Base-by-base conservation (phyloP, 37 sponge, comb jelly and placozoan genomes). In the Chondrilla cf. caribensis region DNA sequence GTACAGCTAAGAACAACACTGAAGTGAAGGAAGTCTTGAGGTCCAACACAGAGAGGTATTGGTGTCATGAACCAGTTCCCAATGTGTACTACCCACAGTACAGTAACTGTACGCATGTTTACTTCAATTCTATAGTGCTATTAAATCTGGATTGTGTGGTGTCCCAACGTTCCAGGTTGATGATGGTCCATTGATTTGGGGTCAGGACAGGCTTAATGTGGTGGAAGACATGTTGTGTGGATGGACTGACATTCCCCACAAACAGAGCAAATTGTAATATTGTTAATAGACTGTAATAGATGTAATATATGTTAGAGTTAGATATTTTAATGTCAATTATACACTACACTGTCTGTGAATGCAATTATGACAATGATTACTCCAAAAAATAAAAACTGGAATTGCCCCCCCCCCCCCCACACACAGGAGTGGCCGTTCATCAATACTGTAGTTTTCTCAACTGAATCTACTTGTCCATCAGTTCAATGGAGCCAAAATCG, bases 161-260 rank as follows among this genome's bases (percentile, higher is more conserved):
- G 92, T 89, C 0, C 97, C 97, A 2, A 83, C 76, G 18, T 97
- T 91, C 81, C 90, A 89, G 60, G 95, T 97, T 31, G 89, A 97
- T 51, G 82, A 81, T n/a, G 88, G 93, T 19, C 59, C 55, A 38
- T 83, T 95, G 18, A 44, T 91, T 8, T 97, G 90, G 90, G 97
- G 97, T 0, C 97, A 97, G 38, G 97, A 97, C 70, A 81, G 85
- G 31, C 80, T 94, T 54, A 86, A 91, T 89, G 83, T 94, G 0
- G 97, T 97, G 22, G 95, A 86, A 57, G 97, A 97, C 66, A 79
- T 94, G 85, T 37, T 97, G 38, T 94, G 95, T 89, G 97, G 97
- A 11, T 96, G 97, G 97, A 19, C 37, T 38, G 79, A 85, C 6
- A 2, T 39, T 21, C 24, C 38, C 33, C 29, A 33, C 17, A 0